Evolutionary conservation across 2,797 vertebrate genomes (phyloP).

Genomic region (Falco concolor): DNA sequence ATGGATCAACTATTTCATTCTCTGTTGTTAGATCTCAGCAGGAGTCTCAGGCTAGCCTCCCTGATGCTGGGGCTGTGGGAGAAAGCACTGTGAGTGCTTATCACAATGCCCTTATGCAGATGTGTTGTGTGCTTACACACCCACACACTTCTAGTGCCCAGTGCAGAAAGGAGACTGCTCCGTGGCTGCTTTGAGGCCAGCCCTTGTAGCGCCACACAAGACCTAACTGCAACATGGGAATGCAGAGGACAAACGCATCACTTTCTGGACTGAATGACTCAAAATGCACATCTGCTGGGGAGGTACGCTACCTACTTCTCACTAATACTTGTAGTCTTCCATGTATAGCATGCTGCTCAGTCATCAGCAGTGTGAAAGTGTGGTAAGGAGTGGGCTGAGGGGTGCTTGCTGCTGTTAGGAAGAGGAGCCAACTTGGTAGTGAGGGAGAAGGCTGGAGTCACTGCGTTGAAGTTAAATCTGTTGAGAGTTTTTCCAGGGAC

Average conservation of each 20-base stretch:
- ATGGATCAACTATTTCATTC: not conserved
- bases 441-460: not conserved
- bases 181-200: not conserved
- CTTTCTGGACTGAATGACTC: not conserved
- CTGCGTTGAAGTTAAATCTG: not conserved
- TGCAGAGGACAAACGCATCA: not conserved
- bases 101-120: not conserved
- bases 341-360: fast-evolving
- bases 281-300: not conserved
- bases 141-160: not conserved
- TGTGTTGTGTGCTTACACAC: not conserved
- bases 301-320: not conserved
- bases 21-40: not conserved
- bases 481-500: not conserved
- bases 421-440: not conserved
- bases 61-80: not conserved
- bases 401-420: not conserved
- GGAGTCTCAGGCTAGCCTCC: not conserved
- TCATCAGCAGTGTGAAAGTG: fast-evolving
- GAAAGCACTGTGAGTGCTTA: not conserved
- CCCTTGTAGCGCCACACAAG: fast-evolving
- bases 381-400: not conserved
- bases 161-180: not conserved
- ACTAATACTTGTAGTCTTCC: not conserved
- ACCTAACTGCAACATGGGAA: not conserved